These are phyloP conservation scores for Aplodontia rufa DNA, from an alignment of 2,113 vertebrate genomes.

Conservation along the genomic window DNA sequence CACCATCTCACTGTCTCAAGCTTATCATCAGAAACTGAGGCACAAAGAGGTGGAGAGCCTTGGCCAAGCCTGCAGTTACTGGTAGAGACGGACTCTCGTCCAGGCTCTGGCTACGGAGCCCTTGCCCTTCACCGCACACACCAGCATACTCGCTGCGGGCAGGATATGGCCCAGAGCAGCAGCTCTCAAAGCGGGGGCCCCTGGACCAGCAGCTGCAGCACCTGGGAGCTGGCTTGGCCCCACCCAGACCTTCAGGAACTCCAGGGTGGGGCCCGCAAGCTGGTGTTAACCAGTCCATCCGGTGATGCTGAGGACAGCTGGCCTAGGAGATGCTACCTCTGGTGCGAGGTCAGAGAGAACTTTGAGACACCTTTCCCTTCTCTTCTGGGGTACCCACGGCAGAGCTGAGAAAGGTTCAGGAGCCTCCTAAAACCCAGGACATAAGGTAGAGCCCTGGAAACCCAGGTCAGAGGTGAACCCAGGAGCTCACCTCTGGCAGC, in stretches of 20 bases:
- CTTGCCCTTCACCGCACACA: not conserved
- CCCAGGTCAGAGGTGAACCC: not conserved
- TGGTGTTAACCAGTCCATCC: not conserved
- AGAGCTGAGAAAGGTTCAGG: not conserved
- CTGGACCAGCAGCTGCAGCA: not conserved
- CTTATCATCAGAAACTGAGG: not conserved
- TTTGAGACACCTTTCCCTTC: not conserved
- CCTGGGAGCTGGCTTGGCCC: accelerated
- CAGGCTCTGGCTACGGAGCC: too few species aligned
- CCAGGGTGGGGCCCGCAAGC: too few species aligned
- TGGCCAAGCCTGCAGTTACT: not conserved
- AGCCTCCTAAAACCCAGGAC: not conserved
- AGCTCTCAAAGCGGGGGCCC: not conserved
- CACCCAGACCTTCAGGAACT: not conserved
- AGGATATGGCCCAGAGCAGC: not conserved
- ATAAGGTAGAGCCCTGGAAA: not conserved
- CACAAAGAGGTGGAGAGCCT: not conserved
- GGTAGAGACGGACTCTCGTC: not conserved
- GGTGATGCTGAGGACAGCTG: not conserved
- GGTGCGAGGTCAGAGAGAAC: not conserved
- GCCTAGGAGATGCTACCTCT: too few species aligned
- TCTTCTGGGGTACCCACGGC: not conserved
- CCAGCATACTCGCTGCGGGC: not conserved
- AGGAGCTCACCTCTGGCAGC: not conserved
- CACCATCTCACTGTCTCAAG: not conserved